Evolutionary conservation across 2,113 vertebrate genomes (phyloP), one percentile per base, ranked within the genome.

Genomic region (Theristicus caerulescens): DNA sequence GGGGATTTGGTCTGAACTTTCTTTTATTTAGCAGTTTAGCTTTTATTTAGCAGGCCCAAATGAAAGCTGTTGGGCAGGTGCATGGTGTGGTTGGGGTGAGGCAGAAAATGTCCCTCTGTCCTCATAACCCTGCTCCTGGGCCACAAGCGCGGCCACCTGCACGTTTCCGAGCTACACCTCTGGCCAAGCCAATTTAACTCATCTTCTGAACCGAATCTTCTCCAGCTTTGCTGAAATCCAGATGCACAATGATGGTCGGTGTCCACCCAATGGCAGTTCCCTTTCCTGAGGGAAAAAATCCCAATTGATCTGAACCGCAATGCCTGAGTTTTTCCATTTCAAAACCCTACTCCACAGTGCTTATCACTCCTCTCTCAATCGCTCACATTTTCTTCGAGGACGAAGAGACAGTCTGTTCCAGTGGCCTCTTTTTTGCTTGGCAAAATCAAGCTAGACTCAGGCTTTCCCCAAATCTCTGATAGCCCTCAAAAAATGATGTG

Each of bases 111-210:
- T 54, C 20, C 22, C 51, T 47, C 54, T 88, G 71, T 64, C 52
- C 38, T 72, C 0, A 0, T 16, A 79, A 31, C 9, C 16, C 66
- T 61, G 16, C 25, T 69, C 26, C 44, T 65, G 62, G 32, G 25
- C 25, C 47, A 26, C 20, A 57, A 1, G 7, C 0, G 1, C 0
- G 2, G 49, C 69, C 54, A 46, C n/a, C 32, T 77, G 69, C 73
- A 16, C 0, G 1, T 69, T 69, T 82, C 34, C 0, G 3, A 74
- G 70, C 36, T 16, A 61, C 16, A 34, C 3, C 16, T 81, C 32
- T 73, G 54, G 24, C 51, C 27, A 3, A 74, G 51, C 4, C 46
- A 62, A 14, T 24, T 32, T 49, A 71, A 52, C 4, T 73, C 31
- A 46, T 46, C 54, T 72, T 47, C 42, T 57, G 34, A 90, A 49